Percentiles rank a stretch among this genome's conserved stretches.
Evolutionary conservation across 2,113 vertebrate genomes (phyloP).

Genomic region (Bos javanicus): DNA sequence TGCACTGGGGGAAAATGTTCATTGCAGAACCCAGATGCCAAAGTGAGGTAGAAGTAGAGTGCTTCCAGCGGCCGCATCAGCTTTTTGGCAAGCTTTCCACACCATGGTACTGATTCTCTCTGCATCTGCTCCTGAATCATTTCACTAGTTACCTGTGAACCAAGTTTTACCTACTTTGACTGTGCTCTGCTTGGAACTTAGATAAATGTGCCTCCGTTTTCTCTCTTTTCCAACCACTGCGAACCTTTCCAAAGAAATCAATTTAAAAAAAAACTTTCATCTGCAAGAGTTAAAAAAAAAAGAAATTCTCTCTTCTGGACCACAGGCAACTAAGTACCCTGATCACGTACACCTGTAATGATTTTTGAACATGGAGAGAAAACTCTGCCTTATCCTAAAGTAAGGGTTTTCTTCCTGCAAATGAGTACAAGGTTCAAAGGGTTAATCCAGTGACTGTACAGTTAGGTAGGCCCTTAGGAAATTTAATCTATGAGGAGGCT

Average conservation of each 20-base stretch:
- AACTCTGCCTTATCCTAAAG: conserved; percentile 15
- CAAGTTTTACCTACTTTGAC: conserved; percentile 31
- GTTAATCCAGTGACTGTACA: conserved; percentile 37
- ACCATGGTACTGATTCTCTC: conserved; percentile 44
- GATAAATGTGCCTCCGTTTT: not conserved
- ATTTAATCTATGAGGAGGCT: conserved; percentile 55
- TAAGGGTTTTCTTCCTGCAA: not conserved
- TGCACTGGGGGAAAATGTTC: conserved; percentile 32
- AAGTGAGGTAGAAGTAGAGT: conserved; percentile 55
- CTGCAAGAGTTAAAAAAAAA: not conserved
- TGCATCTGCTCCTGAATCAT: conserved; percentile 56
- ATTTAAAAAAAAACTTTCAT: conserved; percentile 15
- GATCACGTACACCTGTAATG: conserved; percentile 6
- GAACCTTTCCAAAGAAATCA: not conserved
- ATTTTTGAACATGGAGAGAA: conserved; percentile 49
- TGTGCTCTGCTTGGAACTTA: not conserved
- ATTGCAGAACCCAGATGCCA: conserved; percentile 73
- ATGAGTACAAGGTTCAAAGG: conserved; percentile 40
- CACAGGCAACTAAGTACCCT: not conserved
- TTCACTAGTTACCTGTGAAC: conserved; percentile 54
- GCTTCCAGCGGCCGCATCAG: conserved; percentile 72
- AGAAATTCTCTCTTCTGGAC: not conserved
- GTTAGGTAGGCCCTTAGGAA: conserved; percentile 41
- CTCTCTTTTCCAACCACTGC: conserved; percentile 21
- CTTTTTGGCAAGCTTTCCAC: conserved; percentile 73